phyloP scores from a whole-genome alignment of 53 echinoderm and acorn worm species.

The Antedon mediterranea region DNA sequence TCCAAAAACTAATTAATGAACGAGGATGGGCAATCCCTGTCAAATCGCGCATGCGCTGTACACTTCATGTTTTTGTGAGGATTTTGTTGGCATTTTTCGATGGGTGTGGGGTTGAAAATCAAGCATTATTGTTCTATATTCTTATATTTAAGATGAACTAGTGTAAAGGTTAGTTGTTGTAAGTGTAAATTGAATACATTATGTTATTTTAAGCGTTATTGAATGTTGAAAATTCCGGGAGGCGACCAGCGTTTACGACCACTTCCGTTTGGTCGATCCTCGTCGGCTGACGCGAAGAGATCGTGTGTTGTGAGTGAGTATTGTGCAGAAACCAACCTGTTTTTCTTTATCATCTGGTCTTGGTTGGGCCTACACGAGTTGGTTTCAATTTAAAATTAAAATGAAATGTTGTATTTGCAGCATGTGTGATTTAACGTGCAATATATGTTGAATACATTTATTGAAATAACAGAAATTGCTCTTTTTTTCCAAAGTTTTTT shows the following conservation, averaged over 20 bases:
- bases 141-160: background rate
- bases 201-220: background rate
- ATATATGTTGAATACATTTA: too few species aligned
- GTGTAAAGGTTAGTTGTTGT: background rate
- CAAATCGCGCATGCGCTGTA: background rate
- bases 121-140: background rate
- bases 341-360: too few species aligned
- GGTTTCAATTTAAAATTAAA: too few species aligned
- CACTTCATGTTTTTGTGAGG: background rate
- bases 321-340: background rate
- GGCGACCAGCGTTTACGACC: background rate
- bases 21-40: constrained; percentile 1
- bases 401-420: too few species aligned
- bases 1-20: background rate
- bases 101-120: constrained; percentile 1
- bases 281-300: background rate
- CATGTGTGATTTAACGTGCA: too few species aligned
- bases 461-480: too few species aligned
- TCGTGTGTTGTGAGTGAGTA: background rate
- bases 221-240: background rate
- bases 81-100: background rate
- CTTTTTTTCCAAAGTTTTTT: too few species aligned
- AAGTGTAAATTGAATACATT: background rate
- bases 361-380: too few species aligned
- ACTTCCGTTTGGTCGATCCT: constrained; percentile 1